A percentile compares a stretch with the other conserved stretches of the same genome.
phyloP scores from a whole-genome alignment of 2,888 invertebrate species.

The Hipparchia sbordonii region DNA sequence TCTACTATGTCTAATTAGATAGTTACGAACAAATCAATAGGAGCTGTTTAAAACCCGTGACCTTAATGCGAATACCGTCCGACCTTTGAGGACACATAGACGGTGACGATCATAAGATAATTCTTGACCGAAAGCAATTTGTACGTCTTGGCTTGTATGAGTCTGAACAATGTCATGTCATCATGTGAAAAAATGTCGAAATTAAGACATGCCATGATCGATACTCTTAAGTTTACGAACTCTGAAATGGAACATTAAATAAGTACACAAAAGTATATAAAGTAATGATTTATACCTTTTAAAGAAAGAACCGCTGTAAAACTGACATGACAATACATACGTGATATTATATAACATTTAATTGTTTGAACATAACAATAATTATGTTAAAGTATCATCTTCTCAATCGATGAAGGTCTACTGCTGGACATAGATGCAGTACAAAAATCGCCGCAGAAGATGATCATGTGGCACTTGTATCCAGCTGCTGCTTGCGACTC shows the following conservation, averaged over 20 bases:
- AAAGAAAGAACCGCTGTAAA: not conserved
- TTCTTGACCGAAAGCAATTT: not conserved
- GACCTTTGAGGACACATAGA: slow-evolving; percentile 66
- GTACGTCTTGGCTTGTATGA: too few relatives aligned
- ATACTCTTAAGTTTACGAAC: slow-evolving; percentile 17
- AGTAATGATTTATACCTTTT: not conserved
- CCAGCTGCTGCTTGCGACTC: too few relatives aligned
- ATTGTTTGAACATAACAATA: too few relatives aligned
- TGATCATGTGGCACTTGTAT: too few relatives aligned
- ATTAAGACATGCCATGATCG: slow-evolving; percentile 14
- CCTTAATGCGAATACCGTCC: slow-evolving; percentile 69
- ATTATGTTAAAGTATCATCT: too few relatives aligned
- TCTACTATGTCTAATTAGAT: not conserved
- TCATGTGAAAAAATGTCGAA: slow-evolving; percentile 2
- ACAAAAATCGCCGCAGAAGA: too few relatives aligned
- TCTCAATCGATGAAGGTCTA: too few relatives aligned
- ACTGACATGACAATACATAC: not conserved
- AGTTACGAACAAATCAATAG: slow-evolving; percentile 20
- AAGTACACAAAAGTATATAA: not conserved
- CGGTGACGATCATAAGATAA: slow-evolving; percentile 47
- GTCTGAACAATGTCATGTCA: too few relatives aligned
- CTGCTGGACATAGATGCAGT: too few relatives aligned
- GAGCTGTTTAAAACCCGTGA: slow-evolving; percentile 51
- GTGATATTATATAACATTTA: too few relatives aligned
- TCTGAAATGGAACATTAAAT: slow-evolving; percentile 17